Base-by-base conservation (phyloP, 1,140 invertebrate genomes). In the Lamellibrachia luymesi region DNA sequence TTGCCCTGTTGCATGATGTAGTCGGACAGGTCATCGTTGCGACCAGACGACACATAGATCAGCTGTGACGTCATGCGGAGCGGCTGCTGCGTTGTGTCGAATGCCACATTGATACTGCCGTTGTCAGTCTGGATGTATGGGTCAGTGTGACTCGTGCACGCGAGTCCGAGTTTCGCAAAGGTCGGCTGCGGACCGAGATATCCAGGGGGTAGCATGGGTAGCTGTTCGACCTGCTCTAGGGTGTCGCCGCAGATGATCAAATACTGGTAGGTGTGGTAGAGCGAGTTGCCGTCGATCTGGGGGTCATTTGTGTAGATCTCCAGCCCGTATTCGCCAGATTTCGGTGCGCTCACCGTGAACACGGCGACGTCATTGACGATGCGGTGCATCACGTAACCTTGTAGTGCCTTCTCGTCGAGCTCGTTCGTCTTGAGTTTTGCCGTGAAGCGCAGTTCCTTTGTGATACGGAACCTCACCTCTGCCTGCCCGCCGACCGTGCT, bases 231-330 rank as follows among this genome's bases (percentile, higher is more conserved):
- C 13, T 94, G 94, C 92, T 95, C 95, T 2, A 95, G 95, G 4
- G 94, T 94, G 93, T 96, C 96, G 51, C 95, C 94, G 89, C 96
- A 96, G 93, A 95, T 94, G 13, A 96, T 95, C 90, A 96, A 92
- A 93, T 95, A 96, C 94, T 96, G 96, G 27, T 95, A 96, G 25
- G 96, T 95, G 94, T 96, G 96, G 94, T 95, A 96, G 10, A 96
- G 94, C 0, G 96, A 96, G 89, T 95, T 95, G 4, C 96, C 96
- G 93, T 96, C 96, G 10, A 93, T 94, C 10, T 94, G 94, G 22
- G 96, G 96, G 93, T 96, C 96, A 93, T 96, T 96, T 90, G 95
- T 96, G 94, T 96, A 96, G 91, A 96, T 95, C 94, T 96, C 96
- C 25, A 96, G 95, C 51, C 96, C 96, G 94, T 95, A 96, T 93